Evolutionary conservation across 1,140 invertebrate species (phyloP), one percentile per base, ranked within the genome.

Genomic region (Rhagoletis pomonella): DNA sequence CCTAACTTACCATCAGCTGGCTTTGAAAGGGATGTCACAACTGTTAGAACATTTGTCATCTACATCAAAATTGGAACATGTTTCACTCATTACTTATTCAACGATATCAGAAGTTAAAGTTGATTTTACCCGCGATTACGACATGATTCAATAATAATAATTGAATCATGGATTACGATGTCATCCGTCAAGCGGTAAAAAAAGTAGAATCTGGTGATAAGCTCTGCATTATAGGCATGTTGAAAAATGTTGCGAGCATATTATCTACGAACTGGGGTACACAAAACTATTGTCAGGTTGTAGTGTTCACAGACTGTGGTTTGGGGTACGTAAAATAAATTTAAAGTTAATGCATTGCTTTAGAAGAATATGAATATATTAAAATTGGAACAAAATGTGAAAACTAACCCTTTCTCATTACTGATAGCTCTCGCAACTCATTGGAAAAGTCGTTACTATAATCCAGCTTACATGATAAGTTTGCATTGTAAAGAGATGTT

Each of bases 1-100:
- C 88, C 94, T 95, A 73, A 95, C 95, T 0, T 94, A 96, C 84
- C 95, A 96, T 89, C 95, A 97, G 89, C 94, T 99, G 87, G 98
- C 97, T 9, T 93, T 97, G 60, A 95, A 97, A 87, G 98, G 97
- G 67, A 96, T 99, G 87, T 97, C 97, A 92, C 94, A 95, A 65
- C 95, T 99, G 88, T 93, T 99, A 58, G 97, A 99, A 94, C 96
- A 97, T 93, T 94, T 99, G 86, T 94, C 95, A 89, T 90, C 94
- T 1, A 96, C 98, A 91, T 96, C 96, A 12, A 98, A 97, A 94
- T 91, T 99, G 84, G 98, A 99, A 94, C 98, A 98, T 94, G 96
- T 97, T 10, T 95, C 98, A n/a, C 93, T 99, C 93, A 97, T 99
- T 1, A 94, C 96, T 0, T 98, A 97, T 92, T 97, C 97, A 4